Evolutionary conservation across 2,113 vertebrate species (phyloP).

Genomic region (Parus major): DNA sequence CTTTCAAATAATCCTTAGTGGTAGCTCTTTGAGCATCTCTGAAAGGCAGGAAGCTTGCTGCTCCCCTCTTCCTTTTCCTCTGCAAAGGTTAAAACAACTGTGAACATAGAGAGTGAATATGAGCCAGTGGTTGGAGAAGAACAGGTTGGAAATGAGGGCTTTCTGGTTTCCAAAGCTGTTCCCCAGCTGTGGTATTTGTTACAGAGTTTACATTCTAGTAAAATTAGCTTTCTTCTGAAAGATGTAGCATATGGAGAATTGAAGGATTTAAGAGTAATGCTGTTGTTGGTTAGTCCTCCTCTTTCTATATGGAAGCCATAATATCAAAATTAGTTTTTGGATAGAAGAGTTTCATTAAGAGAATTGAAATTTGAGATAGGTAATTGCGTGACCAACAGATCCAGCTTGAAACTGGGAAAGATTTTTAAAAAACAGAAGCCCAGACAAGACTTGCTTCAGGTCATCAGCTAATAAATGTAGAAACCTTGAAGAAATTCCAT

Average conservation of each 20-base stretch:
- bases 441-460: neutral
- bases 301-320: neutral
- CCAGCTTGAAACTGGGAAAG: neutral
- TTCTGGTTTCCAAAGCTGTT: neutral
- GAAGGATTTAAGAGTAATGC: neutral
- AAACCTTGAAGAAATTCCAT: neutral
- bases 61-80: neutral
- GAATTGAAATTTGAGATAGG: neutral
- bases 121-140: neutral
- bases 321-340: neutral
- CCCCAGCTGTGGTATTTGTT: neutral
- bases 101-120: rapidly evolving
- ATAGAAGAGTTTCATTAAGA: neutral
- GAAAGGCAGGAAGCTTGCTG: neutral
- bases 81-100: neutral
- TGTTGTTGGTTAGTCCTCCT: neutral
- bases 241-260: neutral
- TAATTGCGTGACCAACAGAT: neutral
- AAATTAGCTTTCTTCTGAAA: neutral
- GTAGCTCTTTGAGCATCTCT: neutral
- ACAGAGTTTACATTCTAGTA: neutral
- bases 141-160: neutral
- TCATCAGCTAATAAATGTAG: neutral
- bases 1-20: neutral
- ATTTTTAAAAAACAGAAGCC: neutral